These are phyloP conservation scores for Thysanoteuthis rhombus DNA, from an alignment of 2,888 invertebrate genomes.

Conservation along the genomic window DNA sequence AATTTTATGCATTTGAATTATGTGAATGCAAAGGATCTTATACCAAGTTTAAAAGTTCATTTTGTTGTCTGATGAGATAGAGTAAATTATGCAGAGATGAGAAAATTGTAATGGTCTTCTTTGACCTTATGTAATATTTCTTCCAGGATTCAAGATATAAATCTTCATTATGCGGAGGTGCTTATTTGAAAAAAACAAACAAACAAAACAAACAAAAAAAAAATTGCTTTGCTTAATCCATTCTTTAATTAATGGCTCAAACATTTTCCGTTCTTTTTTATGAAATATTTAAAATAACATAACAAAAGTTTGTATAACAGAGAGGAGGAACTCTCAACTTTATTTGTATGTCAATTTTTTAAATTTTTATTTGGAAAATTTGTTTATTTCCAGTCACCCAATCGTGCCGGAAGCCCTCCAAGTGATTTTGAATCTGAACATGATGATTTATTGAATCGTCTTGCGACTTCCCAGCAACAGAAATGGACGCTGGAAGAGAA, in stretches of 20 bases:
- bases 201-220: neutral
- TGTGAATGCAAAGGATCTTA: neutral
- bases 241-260: neutral
- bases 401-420: slow-evolving; percentile 36
- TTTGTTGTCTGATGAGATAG: neutral
- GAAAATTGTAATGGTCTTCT: neutral
- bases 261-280: neutral
- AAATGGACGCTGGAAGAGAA: slow-evolving; percentile 70
- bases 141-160: neutral
- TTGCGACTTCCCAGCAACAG: slow-evolving; percentile 69
- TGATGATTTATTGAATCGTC: slow-evolving; percentile 66
- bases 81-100: neutral
- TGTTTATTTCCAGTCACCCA: slow-evolving; percentile 42
- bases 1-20: neutral
- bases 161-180: neutral
- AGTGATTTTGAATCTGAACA: slow-evolving; percentile 67
- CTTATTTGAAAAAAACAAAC: neutral
- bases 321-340: neutral
- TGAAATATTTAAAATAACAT: neutral
- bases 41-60: neutral
- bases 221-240: neutral
- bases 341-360: neutral
- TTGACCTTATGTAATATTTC: neutral
- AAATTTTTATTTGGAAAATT: neutral
- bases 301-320: neutral